Base-by-base conservation (phyloP, 2,113 vertebrate genomes). In the Peromyscus californicus region DNA sequence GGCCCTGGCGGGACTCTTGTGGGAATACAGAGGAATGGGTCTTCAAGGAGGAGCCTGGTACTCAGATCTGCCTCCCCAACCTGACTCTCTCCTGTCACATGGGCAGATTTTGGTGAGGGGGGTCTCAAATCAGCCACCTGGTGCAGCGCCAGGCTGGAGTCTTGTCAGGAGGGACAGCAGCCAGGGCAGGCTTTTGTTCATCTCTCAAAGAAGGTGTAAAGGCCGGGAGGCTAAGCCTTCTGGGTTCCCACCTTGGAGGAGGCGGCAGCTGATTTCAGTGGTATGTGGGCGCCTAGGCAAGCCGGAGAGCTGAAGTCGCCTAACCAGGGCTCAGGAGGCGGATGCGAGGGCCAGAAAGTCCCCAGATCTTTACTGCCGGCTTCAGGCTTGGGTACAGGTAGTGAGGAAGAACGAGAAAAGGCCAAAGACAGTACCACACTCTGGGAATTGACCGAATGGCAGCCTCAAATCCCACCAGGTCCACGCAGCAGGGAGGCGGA, bases 181-280 rank as follows among this genome's bases (percentile, higher is more conserved):
- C 48, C 65, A 17, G 29, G 59, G 36, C 54, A 1, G 12, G 72
- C 31, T 6, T 67, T 29, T 69, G 72, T 10, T 4, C 33, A 84
- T 61, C 51, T 59, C 76, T 70, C 10, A 13, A 19, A n/a, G 33
- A 75, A n/a, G n/a, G 69, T 17, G 24, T n/a, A 45, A 84, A 63
- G 96, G 70, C 84, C 57, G 5, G 1, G 69, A 89, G 92, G 90
- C 95, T 90, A 79, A 75, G 92, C 91, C 90, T 97, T 51, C 79
- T 80, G 69, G 93, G 79, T 96, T 97, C 31, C 61, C 92, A 94
- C 88, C 92, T 95, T 78, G 19, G 16, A 97, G 91, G 95, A 93
- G 95, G 96, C 10, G 57, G 96, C 97, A 91, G 89, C 94, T 51
- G 97, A 89, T 96, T 95, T 97, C 94, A 89, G 95, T 11, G 31